A percentile compares a stretch with the other conserved stretches of the same genome.
Conservation (phyloP, 2,797 vertebrate genomes). For the Chaenodraco wilsoni region DNA sequence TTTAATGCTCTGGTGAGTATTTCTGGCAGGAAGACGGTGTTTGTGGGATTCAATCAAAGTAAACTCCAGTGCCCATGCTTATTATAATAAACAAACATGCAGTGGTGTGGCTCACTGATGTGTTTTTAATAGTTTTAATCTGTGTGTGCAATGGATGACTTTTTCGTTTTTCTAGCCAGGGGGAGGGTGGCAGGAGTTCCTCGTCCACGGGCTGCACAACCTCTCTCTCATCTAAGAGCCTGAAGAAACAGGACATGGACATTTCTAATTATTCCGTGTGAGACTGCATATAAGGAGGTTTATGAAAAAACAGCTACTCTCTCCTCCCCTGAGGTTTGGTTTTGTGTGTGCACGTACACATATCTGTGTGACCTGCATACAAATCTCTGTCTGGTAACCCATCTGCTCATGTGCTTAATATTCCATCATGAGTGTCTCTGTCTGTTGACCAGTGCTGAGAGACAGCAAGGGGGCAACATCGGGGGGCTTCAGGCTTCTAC, state of each 20-base stretch:
- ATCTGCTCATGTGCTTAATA: conserved; percentile 56
- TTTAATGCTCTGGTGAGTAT: not conserved
- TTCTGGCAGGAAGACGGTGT: not conserved
- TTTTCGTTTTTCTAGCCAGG: conserved; percentile 3
- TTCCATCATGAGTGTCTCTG: conserved; percentile 45
- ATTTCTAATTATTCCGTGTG: conserved; percentile 49
- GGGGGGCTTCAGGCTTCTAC: conserved; percentile 39
- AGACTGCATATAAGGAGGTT: conserved; percentile 52
- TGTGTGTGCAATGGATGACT: conserved; percentile 31
- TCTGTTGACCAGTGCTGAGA: conserved; percentile 47
- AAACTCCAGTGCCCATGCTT: conserved; percentile 2
- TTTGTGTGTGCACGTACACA: conserved; percentile 41
- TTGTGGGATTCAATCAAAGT: conserved; percentile 6
- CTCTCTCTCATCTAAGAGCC: conserved; percentile 56
- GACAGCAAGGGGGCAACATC: conserved; percentile 29
- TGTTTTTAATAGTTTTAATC: conserved; percentile 41
- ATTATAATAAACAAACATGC: conserved; percentile 13
- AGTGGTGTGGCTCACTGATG: conserved; percentile 26
- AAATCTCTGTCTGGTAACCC: conserved; percentile 55
- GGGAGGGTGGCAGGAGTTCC: conserved; percentile 29
- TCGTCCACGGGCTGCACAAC: conserved; percentile 45
- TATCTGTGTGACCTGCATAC: conserved; percentile 51
- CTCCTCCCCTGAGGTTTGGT: conserved; percentile 43
- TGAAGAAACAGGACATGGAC: conserved; percentile 63
- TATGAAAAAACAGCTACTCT: conserved; percentile 56